These are phyloP conservation scores for Erynnis tages DNA, from an alignment of 2,888 invertebrate genomes.

Conservation along the genomic window DNA sequence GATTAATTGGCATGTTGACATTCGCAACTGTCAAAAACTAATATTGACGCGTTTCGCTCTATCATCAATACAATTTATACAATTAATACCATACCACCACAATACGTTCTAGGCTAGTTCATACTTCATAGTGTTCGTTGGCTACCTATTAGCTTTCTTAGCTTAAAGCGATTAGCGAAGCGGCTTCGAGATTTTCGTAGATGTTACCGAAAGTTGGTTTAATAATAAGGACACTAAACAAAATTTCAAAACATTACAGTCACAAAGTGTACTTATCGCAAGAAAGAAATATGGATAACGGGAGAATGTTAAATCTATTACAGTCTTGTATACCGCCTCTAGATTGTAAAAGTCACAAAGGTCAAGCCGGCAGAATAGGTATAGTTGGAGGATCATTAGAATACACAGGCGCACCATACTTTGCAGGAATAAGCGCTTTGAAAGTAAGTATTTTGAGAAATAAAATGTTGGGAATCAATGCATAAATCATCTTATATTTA, in stretches of 20 bases:
- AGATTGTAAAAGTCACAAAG: constrained; percentile 88
- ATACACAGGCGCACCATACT: constrained; percentile 99
- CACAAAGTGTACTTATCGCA: neutral
- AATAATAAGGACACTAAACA: neutral
- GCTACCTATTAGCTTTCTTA: too few species aligned
- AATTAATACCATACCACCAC: too few species aligned
- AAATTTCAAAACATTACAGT: neutral
- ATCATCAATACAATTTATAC: too few species aligned
- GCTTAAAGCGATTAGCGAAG: too few species aligned
- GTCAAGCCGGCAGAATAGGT: constrained; percentile 94
- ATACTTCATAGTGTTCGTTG: too few species aligned
- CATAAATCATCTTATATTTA: neutral
- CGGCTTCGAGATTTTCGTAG: neutral
- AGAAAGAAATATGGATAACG: constrained; percentile 41
- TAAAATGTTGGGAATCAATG: neutral
- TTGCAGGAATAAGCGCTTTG: constrained; percentile 94
- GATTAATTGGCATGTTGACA: too few species aligned
- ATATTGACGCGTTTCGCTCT: too few species aligned
- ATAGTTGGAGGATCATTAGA: constrained; percentile 97
- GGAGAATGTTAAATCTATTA: constrained; percentile 45
- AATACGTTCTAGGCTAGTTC: too few species aligned
- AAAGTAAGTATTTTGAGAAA: constrained; percentile 66
- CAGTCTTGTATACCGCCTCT: constrained; percentile 83
- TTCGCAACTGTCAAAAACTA: too few species aligned
- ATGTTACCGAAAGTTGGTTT: neutral